These are phyloP conservation scores for Leptothorax acervorum DNA, from an alignment of 2,888 invertebrate genomes.

Conservation along the genomic window DNA sequence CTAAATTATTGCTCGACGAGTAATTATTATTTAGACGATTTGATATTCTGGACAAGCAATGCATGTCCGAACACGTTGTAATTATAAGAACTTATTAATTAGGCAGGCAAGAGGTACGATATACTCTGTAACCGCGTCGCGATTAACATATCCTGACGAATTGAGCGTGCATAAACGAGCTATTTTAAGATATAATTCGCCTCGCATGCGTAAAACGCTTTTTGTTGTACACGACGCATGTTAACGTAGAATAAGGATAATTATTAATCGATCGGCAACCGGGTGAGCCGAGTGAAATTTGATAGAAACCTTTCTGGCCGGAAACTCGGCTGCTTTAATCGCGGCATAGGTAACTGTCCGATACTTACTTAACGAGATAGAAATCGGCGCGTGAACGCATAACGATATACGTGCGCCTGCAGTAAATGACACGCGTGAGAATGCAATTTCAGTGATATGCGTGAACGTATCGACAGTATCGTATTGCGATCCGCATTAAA, in stretches of 20 bases:
- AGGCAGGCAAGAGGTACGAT: slow-evolving; percentile 37
- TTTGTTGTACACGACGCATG: slow-evolving; percentile 5
- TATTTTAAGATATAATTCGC: slow-evolving; percentile 31
- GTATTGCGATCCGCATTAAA: slow-evolving; percentile 8
- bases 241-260: slow-evolving; percentile 31
- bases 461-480: slow-evolving; percentile 25
- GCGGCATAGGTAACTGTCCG: slow-evolving; percentile 4
- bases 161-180: slow-evolving; percentile 6
- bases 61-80: slow-evolving; percentile 34
- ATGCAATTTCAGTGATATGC: slow-evolving; percentile 38
- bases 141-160: background rate
- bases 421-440: slow-evolving; percentile 45
- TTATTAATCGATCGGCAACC: slow-evolving; percentile 49
- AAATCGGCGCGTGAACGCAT: slow-evolving; percentile 38
- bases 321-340: slow-evolving; percentile 52
- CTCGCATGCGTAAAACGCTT: slow-evolving; percentile 33
- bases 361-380: slow-evolving; percentile 49
- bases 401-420: background rate
- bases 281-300: slow-evolving; percentile 26
- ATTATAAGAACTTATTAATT: slow-evolving; percentile 63
- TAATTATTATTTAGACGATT: background rate
- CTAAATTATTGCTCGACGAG: background rate
- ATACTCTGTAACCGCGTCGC: slow-evolving; percentile 28
- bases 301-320: slow-evolving; percentile 60
- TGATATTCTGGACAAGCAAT: background rate